Conservation (phyloP, 2,113 vertebrate genomes). For the Trematomus loennbergii region DNA sequence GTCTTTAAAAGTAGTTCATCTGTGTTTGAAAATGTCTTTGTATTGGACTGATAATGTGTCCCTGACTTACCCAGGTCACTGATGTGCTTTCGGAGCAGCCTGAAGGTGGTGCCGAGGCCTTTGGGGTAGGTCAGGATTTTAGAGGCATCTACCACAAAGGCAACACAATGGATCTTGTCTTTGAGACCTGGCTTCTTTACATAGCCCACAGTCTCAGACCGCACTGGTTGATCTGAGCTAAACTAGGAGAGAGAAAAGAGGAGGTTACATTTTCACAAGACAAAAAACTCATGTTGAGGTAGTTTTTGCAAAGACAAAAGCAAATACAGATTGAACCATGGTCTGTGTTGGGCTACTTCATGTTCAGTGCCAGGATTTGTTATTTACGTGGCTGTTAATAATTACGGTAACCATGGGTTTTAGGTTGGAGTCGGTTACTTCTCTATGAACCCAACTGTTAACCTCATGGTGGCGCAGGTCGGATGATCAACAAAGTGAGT, state of each 20-base stretch:
- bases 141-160: constrained; percentile 76
- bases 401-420: too few species aligned
- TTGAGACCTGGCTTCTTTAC: constrained; percentile 67
- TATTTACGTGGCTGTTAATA: too few species aligned
- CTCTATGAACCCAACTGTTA: background rate
- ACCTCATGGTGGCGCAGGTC: background rate
- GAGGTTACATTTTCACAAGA: background rate
- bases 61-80: constrained; percentile 78
- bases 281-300: too few species aligned
- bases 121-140: constrained; percentile 64
- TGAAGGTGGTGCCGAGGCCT: constrained; percentile 65
- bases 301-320: background rate
- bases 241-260: constrained; percentile 61
- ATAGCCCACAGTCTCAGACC: constrained; percentile 69
- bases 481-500: background rate
- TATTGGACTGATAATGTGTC: background rate
- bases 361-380: too few species aligned
- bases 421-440: too few species aligned
- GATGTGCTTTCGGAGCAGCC: constrained; percentile 78
- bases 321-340: background rate
- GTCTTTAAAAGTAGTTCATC: too few species aligned
- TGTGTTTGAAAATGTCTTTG: background rate
- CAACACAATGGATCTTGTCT: constrained; percentile 82
- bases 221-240: constrained; percentile 66
- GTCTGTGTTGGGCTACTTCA: too few species aligned